Evolutionary conservation across 2,888 invertebrate genomes (phyloP).

Genomic region (Synergus umbraculus): DNA sequence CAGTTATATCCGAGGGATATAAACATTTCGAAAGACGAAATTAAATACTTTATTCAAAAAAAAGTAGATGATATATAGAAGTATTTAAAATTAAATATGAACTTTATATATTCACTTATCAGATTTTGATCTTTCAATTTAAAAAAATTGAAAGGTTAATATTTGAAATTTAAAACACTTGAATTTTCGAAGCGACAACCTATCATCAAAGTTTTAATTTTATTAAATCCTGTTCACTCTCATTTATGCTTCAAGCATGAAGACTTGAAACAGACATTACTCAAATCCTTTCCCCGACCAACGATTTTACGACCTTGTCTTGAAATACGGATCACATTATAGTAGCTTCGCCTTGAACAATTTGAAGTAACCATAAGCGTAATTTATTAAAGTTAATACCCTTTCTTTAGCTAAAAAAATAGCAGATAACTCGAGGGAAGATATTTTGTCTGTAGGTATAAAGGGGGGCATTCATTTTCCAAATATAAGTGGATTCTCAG

Average conservation of each 20-base stretch:
- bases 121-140: too few species aligned
- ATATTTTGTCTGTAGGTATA: not conserved
- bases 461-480: slow-evolving; percentile 20
- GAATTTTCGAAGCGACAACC: not conserved
- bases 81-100: too few species aligned
- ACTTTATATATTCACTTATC: too few species aligned
- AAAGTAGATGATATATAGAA: too few species aligned
- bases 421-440: not conserved
- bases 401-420: not conserved
- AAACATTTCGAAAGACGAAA: too few species aligned
- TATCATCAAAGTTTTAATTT: not conserved
- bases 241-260: not conserved
- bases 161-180: too few species aligned
- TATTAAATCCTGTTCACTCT: not conserved
- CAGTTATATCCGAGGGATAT: too few species aligned
- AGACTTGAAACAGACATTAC: slow-evolving; percentile 14
- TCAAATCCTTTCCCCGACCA: not conserved
- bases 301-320: slow-evolving; percentile 18
- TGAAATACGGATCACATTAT: slow-evolving; percentile 25
- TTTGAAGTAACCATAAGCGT: not conserved
- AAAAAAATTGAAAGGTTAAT: too few species aligned
- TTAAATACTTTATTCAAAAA: too few species aligned
- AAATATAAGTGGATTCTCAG: slow-evolving; percentile 32
- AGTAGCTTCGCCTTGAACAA: slow-evolving; percentile 15
- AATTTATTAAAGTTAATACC: slow-evolving; percentile 24